These are phyloP conservation scores for Drosophila pallidifrons DNA, from an alignment of 1,140 invertebrate genomes.

Conservation along the genomic window DNA sequence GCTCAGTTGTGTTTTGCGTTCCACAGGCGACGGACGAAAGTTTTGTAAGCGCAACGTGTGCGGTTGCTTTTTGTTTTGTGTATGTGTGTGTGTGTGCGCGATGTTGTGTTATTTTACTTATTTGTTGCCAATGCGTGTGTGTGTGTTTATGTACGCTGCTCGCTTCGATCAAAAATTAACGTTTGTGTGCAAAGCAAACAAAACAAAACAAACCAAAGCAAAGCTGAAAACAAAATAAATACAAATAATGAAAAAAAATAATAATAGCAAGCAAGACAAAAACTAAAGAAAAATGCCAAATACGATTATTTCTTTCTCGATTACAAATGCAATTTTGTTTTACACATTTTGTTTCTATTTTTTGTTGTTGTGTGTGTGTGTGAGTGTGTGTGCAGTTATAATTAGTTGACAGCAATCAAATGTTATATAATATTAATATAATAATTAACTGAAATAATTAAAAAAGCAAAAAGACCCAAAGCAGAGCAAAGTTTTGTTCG, in stretches of 20 bases:
- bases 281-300: slow-evolving; percentile 31
- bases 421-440: slow-evolving; percentile 40
- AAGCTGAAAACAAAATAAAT: neutral
- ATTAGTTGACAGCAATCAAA: slow-evolving; percentile 35
- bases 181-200: slow-evolving; percentile 58
- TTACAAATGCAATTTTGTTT: slow-evolving; percentile 34
- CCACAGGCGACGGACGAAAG: slow-evolving; percentile 55
- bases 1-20: slow-evolving; percentile 57
- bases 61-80: slow-evolving; percentile 20
- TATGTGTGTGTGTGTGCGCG: slow-evolving; percentile 5
- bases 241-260: slow-evolving; percentile 20
- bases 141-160: slow-evolving; percentile 28
- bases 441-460: slow-evolving; percentile 39
- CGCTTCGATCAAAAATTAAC: slow-evolving; percentile 55
- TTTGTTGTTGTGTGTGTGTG: neutral
- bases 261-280: slow-evolving; percentile 16
- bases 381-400: slow-evolving; percentile 4
- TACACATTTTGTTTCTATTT: slow-evolving; percentile 7
- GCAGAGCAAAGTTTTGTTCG: slow-evolving; percentile 13
- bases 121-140: slow-evolving; percentile 28
- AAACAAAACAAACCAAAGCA: slow-evolving; percentile 38
- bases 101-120: slow-evolving; percentile 37
- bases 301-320: slow-evolving; percentile 22
- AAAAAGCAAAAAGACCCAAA: slow-evolving; percentile 27
- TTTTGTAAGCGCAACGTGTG: slow-evolving; percentile 46